phyloP scores from a whole-genome alignment of 37 sponge, comb jelly and placozoan species.

The Eunapius fragilis region DNA sequence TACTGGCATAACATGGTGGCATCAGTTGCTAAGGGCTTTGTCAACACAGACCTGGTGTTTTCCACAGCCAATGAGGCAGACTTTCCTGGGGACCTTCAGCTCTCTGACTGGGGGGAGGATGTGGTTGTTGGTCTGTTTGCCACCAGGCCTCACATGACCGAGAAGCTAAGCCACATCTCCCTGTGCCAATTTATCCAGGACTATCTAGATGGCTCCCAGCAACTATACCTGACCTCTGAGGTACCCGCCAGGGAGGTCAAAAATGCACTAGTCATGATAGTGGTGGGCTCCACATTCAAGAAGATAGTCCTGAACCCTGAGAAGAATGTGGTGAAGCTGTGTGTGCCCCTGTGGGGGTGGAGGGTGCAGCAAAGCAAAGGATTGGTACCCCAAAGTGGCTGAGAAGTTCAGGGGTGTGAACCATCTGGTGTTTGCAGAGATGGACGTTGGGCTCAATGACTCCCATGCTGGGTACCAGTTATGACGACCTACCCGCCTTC shows the following conservation, averaged over 20 bases:
- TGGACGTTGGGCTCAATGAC: slow-evolving; percentile 65
- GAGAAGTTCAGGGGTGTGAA: slow-evolving; percentile 26
- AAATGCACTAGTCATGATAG: slow-evolving; percentile 61
- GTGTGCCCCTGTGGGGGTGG: slow-evolving; percentile 26
- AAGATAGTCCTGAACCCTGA: slow-evolving; percentile 49
- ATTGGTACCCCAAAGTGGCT: slow-evolving; percentile 37
- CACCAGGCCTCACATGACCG: slow-evolving; percentile 38
- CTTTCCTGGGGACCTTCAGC: slow-evolving; percentile 47
- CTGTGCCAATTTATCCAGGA: slow-evolving; percentile 68
- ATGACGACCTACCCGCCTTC: slow-evolving; percentile 44
- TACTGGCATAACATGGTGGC: slow-evolving; percentile 78
- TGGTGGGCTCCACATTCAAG: slow-evolving; percentile 81
- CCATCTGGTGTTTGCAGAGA: slow-evolving; percentile 48
- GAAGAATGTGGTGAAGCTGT: slow-evolving; percentile 56
- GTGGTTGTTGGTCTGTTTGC: slow-evolving; percentile 61
- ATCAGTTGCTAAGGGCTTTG: slow-evolving; percentile 62
- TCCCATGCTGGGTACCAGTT: slow-evolving; percentile 12
- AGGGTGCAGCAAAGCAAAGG: slow-evolving; percentile 45
- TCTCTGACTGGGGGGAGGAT: slow-evolving; percentile 71
- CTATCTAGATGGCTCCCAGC: slow-evolving; percentile 58
- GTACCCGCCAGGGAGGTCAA: slow-evolving; percentile 54
- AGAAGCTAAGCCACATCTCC: slow-evolving; percentile 45
- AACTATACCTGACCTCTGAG: slow-evolving; percentile 60
- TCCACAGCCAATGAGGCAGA: slow-evolving; percentile 61
- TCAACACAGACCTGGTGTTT: slow-evolving; percentile 9